These are phyloP conservation scores for Hemicentrotus pulcherrimus DNA, from an alignment of 35 echinoderm and acorn worm genomes.

Conservation along the genomic window DNA sequence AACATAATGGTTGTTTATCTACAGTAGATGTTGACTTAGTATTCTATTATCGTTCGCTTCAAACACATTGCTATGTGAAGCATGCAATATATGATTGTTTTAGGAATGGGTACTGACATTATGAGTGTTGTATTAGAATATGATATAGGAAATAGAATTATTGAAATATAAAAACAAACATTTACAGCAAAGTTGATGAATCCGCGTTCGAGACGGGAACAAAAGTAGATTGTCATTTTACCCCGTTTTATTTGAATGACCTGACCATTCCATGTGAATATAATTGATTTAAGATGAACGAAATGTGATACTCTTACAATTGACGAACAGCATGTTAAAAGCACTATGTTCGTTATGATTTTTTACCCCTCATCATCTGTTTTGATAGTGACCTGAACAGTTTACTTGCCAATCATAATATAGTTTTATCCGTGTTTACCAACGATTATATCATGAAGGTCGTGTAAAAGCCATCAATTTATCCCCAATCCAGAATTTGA, in stretches of 20 bases:
- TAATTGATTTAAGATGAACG: not conserved
- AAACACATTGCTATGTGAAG: not conserved
- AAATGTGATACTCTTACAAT: not conserved
- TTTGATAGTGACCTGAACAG: not conserved
- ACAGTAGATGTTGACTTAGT: not conserved
- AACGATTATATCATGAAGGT: not conserved
- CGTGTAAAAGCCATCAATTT: not conserved
- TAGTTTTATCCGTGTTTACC: not conserved
- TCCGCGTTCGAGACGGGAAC: not conserved
- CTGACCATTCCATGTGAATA: not conserved
- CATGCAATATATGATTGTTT: too few species aligned
- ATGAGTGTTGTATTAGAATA: too few species aligned
- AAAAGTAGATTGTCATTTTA: too few species aligned
- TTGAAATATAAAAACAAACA: not conserved
- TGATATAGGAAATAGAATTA: not conserved
- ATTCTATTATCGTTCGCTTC: not conserved
- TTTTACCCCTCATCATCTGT: too few species aligned
- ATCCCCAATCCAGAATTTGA: not conserved
- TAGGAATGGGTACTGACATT: too few species aligned
- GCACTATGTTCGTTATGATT: too few species aligned
- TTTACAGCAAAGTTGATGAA: not conserved
- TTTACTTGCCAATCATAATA: not conserved
- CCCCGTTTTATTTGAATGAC: not conserved
- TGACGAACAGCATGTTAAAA: too few species aligned
- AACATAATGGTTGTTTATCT: not conserved